Base-by-base conservation (phyloP, 2,797 vertebrate species). In the Protonibea diacanthus region DNA sequence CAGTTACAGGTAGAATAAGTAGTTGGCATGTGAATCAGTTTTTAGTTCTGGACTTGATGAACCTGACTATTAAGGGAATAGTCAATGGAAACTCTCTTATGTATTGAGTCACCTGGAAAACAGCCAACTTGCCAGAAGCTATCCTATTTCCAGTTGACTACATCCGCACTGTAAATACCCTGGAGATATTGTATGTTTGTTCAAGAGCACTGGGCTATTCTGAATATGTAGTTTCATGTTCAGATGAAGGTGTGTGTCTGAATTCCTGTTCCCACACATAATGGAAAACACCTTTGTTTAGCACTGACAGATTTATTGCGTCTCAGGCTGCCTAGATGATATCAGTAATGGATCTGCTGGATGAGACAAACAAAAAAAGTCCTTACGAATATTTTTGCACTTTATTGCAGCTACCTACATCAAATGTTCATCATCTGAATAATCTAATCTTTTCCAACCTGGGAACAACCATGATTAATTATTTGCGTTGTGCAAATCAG, bases 201-300 rank as follows among this genome's bases (percentile, higher is more conserved):
- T 42, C 60, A 81, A 49, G 48, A 40, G 53, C 56, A 44, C 3
- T 20, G 6, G 5, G 13, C 7, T 40, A 47, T 67, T 69, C 53
- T 69, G 53, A 60, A 47, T 70, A 17, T n/a, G 68, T 60, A 25
- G 33, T 17, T 59, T 58, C 49, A 57, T 48, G 81, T 73, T 75
- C 48, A 57, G 47, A 29, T 45, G 47, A 18, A 80, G 65, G 83
- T 59, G 49, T 77, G 27, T 51, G 21, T 47, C 51, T 73, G 45
- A 86, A 90, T 90, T 86, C 78, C 79, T 78, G 23, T 61, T 68
- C 56, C 51, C 48, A 29, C 45, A 74, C 71, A 76, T 68, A 79
- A 88, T 88, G 84, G 74, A 91, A 86, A 90, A 77, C 29, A 73
- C 6, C 0, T 40, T 76, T 71, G 71, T 62, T 62, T 44, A 38